Conservation (phyloP, 2,113 vertebrate genomes). For the Gambusia affinis region DNA sequence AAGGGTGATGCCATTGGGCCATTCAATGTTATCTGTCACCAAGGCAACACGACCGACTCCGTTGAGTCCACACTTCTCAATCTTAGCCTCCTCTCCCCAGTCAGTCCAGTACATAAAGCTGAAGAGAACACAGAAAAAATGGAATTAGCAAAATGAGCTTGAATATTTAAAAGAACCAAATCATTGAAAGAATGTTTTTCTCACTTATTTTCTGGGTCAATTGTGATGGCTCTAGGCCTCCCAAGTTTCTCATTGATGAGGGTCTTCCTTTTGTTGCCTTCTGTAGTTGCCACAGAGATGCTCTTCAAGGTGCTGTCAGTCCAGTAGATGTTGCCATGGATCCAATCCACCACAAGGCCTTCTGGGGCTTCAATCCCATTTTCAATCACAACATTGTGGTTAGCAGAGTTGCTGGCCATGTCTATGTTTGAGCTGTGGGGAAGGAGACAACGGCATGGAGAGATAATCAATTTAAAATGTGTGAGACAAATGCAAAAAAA, state of each 20-base stretch:
- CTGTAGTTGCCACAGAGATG: slow-evolving; percentile 85
- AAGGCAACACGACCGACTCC: slow-evolving; percentile 80
- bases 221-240: slow-evolving; percentile 84
- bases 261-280: slow-evolving; percentile 82
- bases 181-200: neutral
- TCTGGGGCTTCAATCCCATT: slow-evolving; percentile 79
- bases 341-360: slow-evolving; percentile 89
- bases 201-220: slow-evolving; percentile 82
- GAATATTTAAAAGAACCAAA: neutral
- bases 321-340: slow-evolving; percentile 92
- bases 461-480: neutral
- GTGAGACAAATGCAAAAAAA: neutral
- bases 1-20: slow-evolving; percentile 90
- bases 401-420: slow-evolving; percentile 60
- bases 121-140: slow-evolving; percentile 3
- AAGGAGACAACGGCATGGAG: neutral
- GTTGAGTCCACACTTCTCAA: slow-evolving; percentile 88
- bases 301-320: slow-evolving; percentile 80
- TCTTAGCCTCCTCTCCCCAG: slow-evolving; percentile 85
- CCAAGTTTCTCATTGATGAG: slow-evolving; percentile 77
- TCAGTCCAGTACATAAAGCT: slow-evolving; percentile 96
- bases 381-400: slow-evolving; percentile 77
- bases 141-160: neutral
- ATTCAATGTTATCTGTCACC: slow-evolving; percentile 83
- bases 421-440: slow-evolving; percentile 77